Conservation (phyloP, 2,113 vertebrate genomes). For the Alectura lathami region DNA sequence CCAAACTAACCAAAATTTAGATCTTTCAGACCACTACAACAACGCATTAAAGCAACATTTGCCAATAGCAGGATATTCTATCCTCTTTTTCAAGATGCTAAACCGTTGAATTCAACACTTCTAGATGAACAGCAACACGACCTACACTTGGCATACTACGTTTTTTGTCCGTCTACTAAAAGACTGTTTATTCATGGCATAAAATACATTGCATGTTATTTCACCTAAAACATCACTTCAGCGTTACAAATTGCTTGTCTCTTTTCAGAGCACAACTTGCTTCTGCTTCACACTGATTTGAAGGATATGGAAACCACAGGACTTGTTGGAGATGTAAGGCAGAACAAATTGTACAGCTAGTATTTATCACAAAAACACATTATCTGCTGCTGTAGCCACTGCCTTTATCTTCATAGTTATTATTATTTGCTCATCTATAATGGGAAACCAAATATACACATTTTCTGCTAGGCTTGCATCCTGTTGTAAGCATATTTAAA, state of each 20-base stretch:
- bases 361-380: not conserved
- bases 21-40: not conserved
- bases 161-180: not conserved
- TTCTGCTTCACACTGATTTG: not conserved
- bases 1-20: not conserved
- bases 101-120: not conserved
- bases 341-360: not conserved
- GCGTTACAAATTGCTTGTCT: not conserved
- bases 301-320: conserved; percentile 8
- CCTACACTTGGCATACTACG: not conserved
- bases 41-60: not conserved
- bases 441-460: not conserved
- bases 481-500: not conserved
- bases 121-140: not conserved
- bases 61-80: not conserved
- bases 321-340: not conserved
- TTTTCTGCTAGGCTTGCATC: conserved; percentile 1
- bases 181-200: not conserved
- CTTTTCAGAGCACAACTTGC: not conserved
- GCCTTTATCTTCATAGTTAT: conserved; percentile 4
- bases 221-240: not conserved
- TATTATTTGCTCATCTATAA: not conserved
- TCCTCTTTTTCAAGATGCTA: not conserved
- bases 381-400: not conserved
- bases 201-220: not conserved